A percentile compares a stretch with the other conserved stretches of the same genome.
phyloP scores from a whole-genome alignment of 2,113 vertebrate species.

The Silurus meridionalis region DNA sequence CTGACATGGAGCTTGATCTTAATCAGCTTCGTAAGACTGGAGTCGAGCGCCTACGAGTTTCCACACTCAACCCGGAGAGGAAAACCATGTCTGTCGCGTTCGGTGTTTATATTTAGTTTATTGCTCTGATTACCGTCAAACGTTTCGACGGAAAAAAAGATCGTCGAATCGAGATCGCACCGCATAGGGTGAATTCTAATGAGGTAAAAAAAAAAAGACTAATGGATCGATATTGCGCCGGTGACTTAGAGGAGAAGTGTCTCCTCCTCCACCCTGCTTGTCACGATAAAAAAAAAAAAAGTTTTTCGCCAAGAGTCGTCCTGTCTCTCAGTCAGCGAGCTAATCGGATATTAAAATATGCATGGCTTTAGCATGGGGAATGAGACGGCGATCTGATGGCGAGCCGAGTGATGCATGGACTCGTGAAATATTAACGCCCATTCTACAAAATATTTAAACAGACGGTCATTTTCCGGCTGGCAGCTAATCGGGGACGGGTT shows the following conservation, averaged over 20 bases:
- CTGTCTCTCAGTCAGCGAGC: conserved; percentile 42
- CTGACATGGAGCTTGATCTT: conserved; percentile 87
- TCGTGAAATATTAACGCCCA: conserved; percentile 57
- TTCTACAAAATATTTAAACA: conserved; percentile 63
- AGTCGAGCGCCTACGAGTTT: conserved; percentile 33
- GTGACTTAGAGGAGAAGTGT: conserved; percentile 11
- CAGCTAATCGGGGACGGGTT: conserved; percentile 42
- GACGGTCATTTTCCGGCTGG: conserved; percentile 52
- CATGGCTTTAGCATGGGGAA: conserved; percentile 59
- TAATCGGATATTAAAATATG: conserved; percentile 61
- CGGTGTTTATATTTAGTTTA: background rate
- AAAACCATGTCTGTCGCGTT: conserved; percentile 24
- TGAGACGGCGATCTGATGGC: conserved; percentile 56
- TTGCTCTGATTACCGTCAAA: background rate
- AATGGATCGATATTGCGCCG: background rate
- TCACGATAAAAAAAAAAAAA: background rate
- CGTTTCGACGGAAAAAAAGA: background rate
- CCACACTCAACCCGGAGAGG: conserved; percentile 18
- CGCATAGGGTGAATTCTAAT: background rate
- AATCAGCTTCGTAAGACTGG: conserved; percentile 54
- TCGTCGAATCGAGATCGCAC: background rate
- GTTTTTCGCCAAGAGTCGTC: conserved; percentile 19
- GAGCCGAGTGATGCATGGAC: conserved; percentile 55
- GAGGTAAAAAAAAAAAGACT: too few species aligned
- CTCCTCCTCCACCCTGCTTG: background rate